These are phyloP conservation scores for Streptopelia turtur DNA, from an alignment of 2,797 vertebrate species.

Conservation along the genomic window DNA sequence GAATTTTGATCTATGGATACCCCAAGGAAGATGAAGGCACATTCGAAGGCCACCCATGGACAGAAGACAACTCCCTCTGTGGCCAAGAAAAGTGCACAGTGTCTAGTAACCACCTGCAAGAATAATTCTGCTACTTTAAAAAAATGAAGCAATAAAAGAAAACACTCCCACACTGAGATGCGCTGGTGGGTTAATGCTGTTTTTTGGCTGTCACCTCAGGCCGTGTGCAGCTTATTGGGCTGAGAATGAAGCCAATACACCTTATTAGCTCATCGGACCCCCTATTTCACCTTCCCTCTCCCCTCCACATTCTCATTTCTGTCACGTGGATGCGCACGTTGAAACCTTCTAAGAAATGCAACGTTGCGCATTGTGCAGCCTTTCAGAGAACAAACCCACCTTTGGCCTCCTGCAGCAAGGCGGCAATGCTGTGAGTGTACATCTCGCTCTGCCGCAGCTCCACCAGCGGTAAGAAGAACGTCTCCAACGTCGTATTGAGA, in stretches of 20 bases:
- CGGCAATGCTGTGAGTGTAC: slow-evolving; percentile 90
- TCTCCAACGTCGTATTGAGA: slow-evolving; percentile 94
- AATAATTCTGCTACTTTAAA: not conserved
- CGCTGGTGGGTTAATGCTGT: accelerated
- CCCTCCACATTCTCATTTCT: not conserved
- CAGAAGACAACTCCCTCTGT: accelerated
- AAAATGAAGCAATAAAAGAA: not conserved
- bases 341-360: not conserved
- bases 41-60: not conserved
- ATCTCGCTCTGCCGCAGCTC: slow-evolving; percentile 91
- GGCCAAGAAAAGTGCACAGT: not conserved
- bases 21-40: not conserved
- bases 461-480: slow-evolving; percentile 94
- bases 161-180: not conserved
- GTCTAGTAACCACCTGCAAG: not conserved
- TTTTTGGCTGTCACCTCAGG: not conserved
- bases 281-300: not conserved
- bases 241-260: not conserved
- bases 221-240: accelerated
- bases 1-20: not conserved
- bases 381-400: slow-evolving; percentile 72
- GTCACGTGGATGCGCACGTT: accelerated
- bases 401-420: slow-evolving; percentile 91
- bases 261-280: not conserved
- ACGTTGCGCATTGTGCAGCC: accelerated